Base-by-base conservation (phyloP, 2,113 vertebrate species). In the Anolis sagrei region DNA sequence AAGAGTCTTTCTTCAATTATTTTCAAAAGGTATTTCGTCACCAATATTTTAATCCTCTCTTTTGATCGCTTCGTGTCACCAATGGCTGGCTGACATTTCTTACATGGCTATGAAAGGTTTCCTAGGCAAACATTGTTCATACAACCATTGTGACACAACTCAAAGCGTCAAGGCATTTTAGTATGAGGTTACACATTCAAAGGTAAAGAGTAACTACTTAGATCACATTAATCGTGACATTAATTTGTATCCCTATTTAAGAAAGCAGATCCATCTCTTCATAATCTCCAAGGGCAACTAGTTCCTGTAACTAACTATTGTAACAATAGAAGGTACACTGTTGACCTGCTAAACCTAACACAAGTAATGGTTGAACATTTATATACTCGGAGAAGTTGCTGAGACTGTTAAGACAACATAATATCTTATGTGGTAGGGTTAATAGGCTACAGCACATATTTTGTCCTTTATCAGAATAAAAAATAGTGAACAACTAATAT, bases 51-150 rank as follows among this genome's bases (percentile, higher is more conserved):
- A 49, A 16, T 61, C 48, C 34, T 36, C 29, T 49, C 84, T 87
- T 79, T 81, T 62, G 83, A 54, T 78, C 86, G 90, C 64, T n/a
- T 32, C 4, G 36, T 54, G 21, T 4, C 16, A 48, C n/a, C 48
- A 58, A 80, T 66, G 62, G 79, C 86, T 91, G 61, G 90, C 88
- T 83, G 88, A 84, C 13, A 91, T 61, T 58, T 48, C 72, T 76
- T 92, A 90, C 89, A 86, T 86, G 86, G 77, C 87, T 90, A 92
- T 51, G 70, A 27, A n/a, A 49, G 68, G 88, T 85, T 92, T 88
- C 29, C 36, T 25, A 48, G 29, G 39, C 21, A 62, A 78, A 39
- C 74, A 36, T 32, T 90, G 90, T 85, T 93, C 90, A 92, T 66
- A 89, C 87, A 87, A 39, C 89, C 81, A 89, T 87, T 91, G 90